phyloP scores from a whole-genome alignment of 35 echinoderm and acorn worm species.

The Anneissia japonica region DNA sequence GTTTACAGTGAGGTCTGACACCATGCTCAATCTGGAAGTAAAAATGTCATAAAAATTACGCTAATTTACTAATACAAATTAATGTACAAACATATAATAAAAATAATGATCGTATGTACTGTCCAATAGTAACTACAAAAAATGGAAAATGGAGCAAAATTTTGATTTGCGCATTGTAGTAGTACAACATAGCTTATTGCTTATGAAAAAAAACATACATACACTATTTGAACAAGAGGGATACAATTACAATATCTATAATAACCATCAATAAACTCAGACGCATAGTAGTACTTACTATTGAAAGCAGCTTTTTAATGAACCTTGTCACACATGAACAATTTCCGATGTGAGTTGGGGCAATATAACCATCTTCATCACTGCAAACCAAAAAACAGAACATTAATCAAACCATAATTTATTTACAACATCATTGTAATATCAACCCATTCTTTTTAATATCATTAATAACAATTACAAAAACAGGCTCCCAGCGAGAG shows the following conservation, averaged over 20 bases:
- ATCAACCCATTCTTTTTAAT: neutral
- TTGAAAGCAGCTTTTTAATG: conserved; percentile 62
- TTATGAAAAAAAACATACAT: too few species aligned
- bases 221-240: too few species aligned
- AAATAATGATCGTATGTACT: neutral
- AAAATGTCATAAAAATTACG: neutral
- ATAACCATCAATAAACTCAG: too few species aligned
- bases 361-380: conserved; percentile 55
- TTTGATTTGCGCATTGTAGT: too few species aligned
- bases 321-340: conserved; percentile 73
- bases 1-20: conserved; percentile 64
- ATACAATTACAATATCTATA: too few species aligned
- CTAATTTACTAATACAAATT: neutral
- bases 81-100: neutral
- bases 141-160: too few species aligned
- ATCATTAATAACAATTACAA: too few species aligned
- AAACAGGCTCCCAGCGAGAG: too few species aligned
- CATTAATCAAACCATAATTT: neutral
- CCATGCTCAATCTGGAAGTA: conserved; percentile 60
- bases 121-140: neutral
- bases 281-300: conserved; percentile 49
- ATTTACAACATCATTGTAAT: neutral
- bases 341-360: conserved; percentile 65
- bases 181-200: too few species aligned
- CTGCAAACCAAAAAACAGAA: conserved; percentile 21